These are phyloP conservation scores for Cherax destructor DNA, from an alignment of 1,140 invertebrate genomes.

Conservation along the genomic window DNA sequence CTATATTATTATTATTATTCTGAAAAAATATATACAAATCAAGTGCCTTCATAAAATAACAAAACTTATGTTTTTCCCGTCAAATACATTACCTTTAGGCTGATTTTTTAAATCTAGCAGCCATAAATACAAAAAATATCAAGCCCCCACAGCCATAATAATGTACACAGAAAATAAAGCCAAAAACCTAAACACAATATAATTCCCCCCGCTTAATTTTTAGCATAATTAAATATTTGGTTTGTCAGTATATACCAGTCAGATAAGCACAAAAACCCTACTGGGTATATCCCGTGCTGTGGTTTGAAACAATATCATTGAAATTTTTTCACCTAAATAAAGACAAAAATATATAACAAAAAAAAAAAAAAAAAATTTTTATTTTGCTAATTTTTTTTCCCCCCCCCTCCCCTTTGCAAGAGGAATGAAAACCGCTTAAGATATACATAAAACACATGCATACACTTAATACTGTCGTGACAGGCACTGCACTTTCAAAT, in stretches of 20 bases:
- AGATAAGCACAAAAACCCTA: background rate
- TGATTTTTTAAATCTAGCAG: conserved; percentile 44
- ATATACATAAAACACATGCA: background rate
- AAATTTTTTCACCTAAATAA: background rate
- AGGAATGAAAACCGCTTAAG: background rate
- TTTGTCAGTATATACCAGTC: background rate
- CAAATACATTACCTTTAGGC: conserved; percentile 54
- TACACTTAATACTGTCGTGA: background rate
- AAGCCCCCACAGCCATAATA: conserved; percentile 44
- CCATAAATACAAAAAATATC: conserved; percentile 35
- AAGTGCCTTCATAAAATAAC: conserved; percentile 63
- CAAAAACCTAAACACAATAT: background rate
- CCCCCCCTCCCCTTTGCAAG: background rate
- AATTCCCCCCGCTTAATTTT: background rate
- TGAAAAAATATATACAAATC: conserved; percentile 67
- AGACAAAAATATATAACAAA: background rate
- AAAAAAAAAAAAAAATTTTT: background rate
- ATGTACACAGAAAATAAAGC: background rate
- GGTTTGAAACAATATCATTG: background rate
- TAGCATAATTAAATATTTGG: background rate
- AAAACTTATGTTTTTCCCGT: conserved; percentile 54
- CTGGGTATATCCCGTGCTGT: background rate
- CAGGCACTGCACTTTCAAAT: background rate
- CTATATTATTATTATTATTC: conserved; percentile 56
- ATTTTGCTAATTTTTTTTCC: background rate